phyloP scores from a whole-genome alignment of 2,888 invertebrate genomes.

The Trachelus troglodyta region DNA sequence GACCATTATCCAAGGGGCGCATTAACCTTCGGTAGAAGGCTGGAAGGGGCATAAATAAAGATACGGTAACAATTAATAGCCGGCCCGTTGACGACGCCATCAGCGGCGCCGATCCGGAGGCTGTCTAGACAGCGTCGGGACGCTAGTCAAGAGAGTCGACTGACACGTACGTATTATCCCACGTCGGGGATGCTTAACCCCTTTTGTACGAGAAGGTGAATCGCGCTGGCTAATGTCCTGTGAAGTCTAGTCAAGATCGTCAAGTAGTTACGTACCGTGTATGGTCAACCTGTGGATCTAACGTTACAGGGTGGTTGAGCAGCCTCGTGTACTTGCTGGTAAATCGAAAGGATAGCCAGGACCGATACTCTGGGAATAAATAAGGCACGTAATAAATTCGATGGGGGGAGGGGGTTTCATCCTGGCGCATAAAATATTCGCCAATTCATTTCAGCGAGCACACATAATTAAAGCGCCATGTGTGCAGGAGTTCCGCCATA shows the following conservation, averaged over 20 bases:
- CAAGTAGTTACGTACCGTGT: background rate
- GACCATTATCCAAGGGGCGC: background rate
- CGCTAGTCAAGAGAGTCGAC: conserved; percentile 20
- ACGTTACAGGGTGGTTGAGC: background rate
- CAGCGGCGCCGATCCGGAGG: conserved; percentile 22
- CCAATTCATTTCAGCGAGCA: conserved; percentile 56
- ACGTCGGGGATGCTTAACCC: background rate
- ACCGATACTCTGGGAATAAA: conserved; percentile 30
- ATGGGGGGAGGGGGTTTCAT: conserved; percentile 26
- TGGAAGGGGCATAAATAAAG: conserved; percentile 23
- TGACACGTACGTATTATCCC: conserved; percentile 12
- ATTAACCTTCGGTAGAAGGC: conserved; percentile 16
- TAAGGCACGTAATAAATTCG: conserved; percentile 30
- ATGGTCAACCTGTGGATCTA: background rate
- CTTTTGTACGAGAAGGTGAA: background rate
- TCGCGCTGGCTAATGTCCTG: background rate
- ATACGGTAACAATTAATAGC: conserved; percentile 21
- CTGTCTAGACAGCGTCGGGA: conserved; percentile 23
- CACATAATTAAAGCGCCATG: conserved; percentile 65
- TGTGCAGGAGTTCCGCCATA: conserved; percentile 60
- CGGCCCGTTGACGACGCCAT: conserved; percentile 17
- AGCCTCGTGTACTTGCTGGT: background rate
- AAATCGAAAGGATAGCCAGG: background rate
- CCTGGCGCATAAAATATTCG: conserved; percentile 58
- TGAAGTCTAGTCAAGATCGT: background rate